Conservation (phyloP, 2,113 vertebrate genomes). For the Salvelinus namaycush region DNA sequence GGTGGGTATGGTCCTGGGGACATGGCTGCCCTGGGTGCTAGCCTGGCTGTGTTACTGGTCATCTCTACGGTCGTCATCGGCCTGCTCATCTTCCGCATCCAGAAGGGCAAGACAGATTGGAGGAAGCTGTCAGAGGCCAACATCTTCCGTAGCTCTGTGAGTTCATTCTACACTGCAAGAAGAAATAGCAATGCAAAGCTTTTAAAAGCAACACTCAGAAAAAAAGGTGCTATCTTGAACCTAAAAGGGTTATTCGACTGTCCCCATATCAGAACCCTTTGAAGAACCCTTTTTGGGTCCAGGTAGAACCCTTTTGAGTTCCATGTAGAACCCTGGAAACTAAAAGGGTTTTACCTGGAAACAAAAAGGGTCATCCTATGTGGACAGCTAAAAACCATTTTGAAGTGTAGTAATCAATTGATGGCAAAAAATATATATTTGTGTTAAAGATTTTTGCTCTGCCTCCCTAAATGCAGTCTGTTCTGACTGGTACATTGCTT, state of each 20-base stretch:
- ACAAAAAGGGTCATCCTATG: no score
- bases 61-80: constrained; percentile 70
- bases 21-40: constrained; percentile 78
- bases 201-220: not conserved
- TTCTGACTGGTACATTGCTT: not conserved
- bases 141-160: constrained; percentile 68
- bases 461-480: not conserved
- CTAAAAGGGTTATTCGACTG: no score
- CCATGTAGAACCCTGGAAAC: no score
- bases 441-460: not conserved
- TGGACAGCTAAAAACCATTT: not conserved
- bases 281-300: no score
- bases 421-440: not conserved
- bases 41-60: constrained; percentile 73
- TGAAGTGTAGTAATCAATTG: not conserved
- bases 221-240: not conserved
- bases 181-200: not conserved
- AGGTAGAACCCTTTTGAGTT: no score
- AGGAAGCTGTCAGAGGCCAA: constrained; percentile 68
- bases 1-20: constrained; percentile 51
- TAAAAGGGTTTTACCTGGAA: no score
- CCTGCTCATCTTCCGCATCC: constrained; percentile 53
- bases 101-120: constrained; percentile 52
- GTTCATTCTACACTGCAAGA: constrained; percentile 22
- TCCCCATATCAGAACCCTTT: no score